Evolutionary conservation across 2,113 vertebrate species (phyloP), one percentile per base, ranked within the genome.

Genomic region (Deroptyus accipitrinus): DNA sequence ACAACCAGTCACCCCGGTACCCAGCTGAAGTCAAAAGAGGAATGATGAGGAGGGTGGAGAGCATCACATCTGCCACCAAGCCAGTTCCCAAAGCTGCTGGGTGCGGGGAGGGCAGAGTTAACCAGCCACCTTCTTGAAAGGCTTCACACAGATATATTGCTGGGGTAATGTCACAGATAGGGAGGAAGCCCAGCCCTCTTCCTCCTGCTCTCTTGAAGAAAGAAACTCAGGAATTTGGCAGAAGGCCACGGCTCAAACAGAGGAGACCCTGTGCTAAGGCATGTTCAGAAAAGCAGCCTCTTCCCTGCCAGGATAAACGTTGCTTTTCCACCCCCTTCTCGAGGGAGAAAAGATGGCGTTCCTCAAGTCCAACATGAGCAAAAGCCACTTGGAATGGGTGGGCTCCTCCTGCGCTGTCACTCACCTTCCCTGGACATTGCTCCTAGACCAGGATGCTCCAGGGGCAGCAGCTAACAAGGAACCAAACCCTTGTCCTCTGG

Each of bases 101-200:
- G 66, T 35, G 28, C 0, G 1, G 46, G 66, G 68, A 52, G 54
- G 42, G 75, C 18, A 88, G 54, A 44, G 77, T 42, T 48, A 28
- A 49, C 9, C 93, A 85, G 67, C 20, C 83, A n/a, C 66, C 61
- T 35, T 17, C 48, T 25, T 49, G 64, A 35, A 87, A 94, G 42
- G 61, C 67, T 88, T 6, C 73, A 15, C 74, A 9, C 5, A 41
- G 86, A 92, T 91, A 92, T 70, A 41, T 5, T 41, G 94, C 90
- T 4, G 35, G 72, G 92, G 87, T 11, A 83, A 6, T 8, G 77
- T 27, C 86, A 77, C 75, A 88, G 92, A 80, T 8, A 46, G 64
- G 83, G 92, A 96, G 90, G 95, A 96, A 95, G 90, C 94, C 95
- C 92, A 17, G 88, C 92, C 95, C 97, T 97, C 87, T 94, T 96